A percentile compares a stretch with the other conserved stretches of the same genome.
Evolutionary conservation across 2,113 vertebrate species (phyloP).

Genomic region (Pimephales promelas): DNA sequence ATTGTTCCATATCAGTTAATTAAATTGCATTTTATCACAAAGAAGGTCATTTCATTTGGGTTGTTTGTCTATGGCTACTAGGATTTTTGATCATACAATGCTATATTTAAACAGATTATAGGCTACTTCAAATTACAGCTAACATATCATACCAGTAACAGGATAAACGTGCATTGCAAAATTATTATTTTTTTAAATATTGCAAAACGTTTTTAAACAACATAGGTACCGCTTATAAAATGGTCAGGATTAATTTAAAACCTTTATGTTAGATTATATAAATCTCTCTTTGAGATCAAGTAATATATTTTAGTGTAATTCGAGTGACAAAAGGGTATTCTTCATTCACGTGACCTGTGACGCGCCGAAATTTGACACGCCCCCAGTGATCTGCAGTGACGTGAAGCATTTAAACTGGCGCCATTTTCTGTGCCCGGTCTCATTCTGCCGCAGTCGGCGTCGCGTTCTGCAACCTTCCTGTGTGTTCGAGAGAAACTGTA

Average conservation of each 20-base stretch:
- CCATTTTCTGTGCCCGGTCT: conserved; percentile 13
- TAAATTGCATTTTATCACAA: neutral
- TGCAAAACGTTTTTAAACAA: neutral
- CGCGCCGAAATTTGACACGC: neutral
- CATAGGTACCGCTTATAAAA: too few relatives aligned
- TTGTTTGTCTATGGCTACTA: neutral
- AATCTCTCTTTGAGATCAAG: neutral
- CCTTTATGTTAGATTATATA: neutral
- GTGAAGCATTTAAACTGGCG: conserved; percentile 28
- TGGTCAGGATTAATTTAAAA: neutral
- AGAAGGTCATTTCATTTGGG: too few relatives aligned
- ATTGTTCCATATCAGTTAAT: neutral
- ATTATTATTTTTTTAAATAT: neutral
- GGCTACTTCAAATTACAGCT: neutral
- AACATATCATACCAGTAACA: neutral
- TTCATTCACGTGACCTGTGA: neutral
- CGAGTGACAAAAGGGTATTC: neutral
- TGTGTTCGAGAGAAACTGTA: neutral
- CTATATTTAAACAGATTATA: neutral
- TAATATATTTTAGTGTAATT: neutral
- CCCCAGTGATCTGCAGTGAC: neutral
- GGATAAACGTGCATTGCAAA: neutral
- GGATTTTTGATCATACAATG: neutral
- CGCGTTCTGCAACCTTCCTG: neutral
- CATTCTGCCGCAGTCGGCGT: conserved; percentile 28